Base-by-base conservation (phyloP, 2,797 vertebrate genomes). In the Pristis pectinata region DNA sequence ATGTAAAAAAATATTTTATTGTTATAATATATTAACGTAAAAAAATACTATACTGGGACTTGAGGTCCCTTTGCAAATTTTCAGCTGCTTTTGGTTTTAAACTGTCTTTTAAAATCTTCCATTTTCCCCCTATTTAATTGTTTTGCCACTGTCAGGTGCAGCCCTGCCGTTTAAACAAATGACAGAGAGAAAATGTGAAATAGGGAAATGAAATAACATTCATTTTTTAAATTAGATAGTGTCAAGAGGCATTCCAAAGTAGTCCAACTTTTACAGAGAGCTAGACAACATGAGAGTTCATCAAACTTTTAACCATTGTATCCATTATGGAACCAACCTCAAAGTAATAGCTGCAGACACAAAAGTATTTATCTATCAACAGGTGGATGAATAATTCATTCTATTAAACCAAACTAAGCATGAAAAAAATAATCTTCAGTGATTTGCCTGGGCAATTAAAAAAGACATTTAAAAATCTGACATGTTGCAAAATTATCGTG, bases 121-220 rank as follows among this genome's bases (percentile, higher is more conserved):
- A 3, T 49, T 3, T 41, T 10, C 41, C 15, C 85, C 17, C 27
- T 30, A n/a, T 37, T 72, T 1, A 9, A 49, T 93, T 72, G 67
- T 72, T 93, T 70, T 30, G 9, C 30, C 44, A 44, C 56, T 72
- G 97, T 97, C 97, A 97, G 97, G 96, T 97, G 97, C 97, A 13
- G 56, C 30, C 53, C 77, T 97, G 96, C 96, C 97, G 96, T 97
- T 97, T 97, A 97, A 97, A 97, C 97, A 97, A 97, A 97, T 97
- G 97, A 97, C 97, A 96, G 97, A 53, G 97, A 97, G 97, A 98
- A 97, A 97, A 97, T 97, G 97, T 97, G 97, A 98, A 98, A 97
- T 97, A 96, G 97, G 97, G 97, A 98, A 97, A 98, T 98, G 97
- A 98, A 98, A 98, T 97, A 97, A 97, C 97, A 97, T 98, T 98